A percentile compares a stretch with the other conserved stretches of the same genome.
These are phyloP conservation scores for Crocuta crocuta DNA, from an alignment of 2,113 vertebrate genomes.

Conservation along the genomic window DNA sequence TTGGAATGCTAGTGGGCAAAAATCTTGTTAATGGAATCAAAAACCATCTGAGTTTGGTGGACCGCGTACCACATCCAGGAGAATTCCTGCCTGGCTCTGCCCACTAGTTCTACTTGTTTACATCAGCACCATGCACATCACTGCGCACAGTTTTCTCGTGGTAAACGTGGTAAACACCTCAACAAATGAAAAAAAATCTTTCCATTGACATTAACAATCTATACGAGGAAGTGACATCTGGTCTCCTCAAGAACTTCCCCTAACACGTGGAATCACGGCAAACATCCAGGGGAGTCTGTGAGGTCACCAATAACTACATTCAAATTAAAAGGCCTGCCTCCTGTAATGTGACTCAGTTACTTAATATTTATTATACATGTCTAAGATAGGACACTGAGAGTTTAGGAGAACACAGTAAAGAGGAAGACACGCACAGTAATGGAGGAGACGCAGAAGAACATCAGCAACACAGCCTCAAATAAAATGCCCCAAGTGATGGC, in stretches of 20 bases:
- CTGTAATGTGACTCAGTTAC: background rate
- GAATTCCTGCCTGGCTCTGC: background rate
- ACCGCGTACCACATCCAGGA: background rate
- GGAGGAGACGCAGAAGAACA: background rate
- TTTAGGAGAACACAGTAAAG: background rate
- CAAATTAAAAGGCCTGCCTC: background rate
- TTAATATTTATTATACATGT: background rate
- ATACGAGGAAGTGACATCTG: background rate
- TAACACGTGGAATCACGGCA: background rate
- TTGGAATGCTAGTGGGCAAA: background rate
- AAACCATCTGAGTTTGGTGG: background rate
- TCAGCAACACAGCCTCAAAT: background rate
- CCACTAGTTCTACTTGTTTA: background rate
- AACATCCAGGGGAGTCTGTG: background rate
- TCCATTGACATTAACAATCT: slow-evolving; percentile 36
- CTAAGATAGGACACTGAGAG: background rate
- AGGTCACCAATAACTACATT: background rate
- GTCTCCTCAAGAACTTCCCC: slow-evolving; percentile 12
- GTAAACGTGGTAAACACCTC: background rate
- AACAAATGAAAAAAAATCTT: slow-evolving; percentile 7
- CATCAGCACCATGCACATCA: background rate
- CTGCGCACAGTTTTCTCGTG: background rate
- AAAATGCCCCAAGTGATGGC: background rate
- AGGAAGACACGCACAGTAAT: background rate
- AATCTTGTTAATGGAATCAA: background rate